These are phyloP conservation scores for Progne subis DNA, from an alignment of 2,113 vertebrate species.

Conservation along the genomic window DNA sequence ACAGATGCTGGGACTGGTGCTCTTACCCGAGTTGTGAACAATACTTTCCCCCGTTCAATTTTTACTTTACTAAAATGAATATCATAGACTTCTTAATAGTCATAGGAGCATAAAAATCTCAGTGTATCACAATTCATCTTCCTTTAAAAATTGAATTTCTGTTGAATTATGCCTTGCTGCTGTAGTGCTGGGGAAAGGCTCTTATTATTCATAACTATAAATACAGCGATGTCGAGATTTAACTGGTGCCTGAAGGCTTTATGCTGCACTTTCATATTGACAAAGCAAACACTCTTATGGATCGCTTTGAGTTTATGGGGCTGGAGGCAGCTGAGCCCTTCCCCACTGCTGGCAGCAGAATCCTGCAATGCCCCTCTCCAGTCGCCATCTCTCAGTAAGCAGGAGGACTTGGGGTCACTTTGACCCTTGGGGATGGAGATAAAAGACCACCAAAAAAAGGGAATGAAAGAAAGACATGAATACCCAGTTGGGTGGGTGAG, in stretches of 20 bases:
- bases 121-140: conserved; percentile 63
- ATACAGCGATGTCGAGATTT: conserved; percentile 31
- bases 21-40: neutral
- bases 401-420: neutral
- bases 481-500: accelerated
- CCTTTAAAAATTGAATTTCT: conserved; percentile 63
- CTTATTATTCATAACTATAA: conserved; percentile 67
- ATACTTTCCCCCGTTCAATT: conserved; percentile 25
- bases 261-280: conserved; percentile 6
- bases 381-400: accelerated
- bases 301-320: neutral
- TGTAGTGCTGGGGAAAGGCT: conserved; percentile 45
- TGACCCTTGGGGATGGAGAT: neutral
- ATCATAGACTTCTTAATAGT: conserved; percentile 57
- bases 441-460: neutral
- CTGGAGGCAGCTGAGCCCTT: neutral
- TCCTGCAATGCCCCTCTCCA: neutral
- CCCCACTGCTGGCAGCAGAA: neutral
- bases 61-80: conserved; percentile 44
- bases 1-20: neutral
- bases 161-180: conserved; percentile 47
- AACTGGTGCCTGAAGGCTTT: conserved; percentile 57
- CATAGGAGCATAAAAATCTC: conserved; percentile 56
- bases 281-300: conserved; percentile 53
- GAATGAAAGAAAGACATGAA: too few relatives aligned